These are phyloP conservation scores for Scopus umbretta DNA, from an alignment of 2,113 vertebrate species.

Conservation along the genomic window DNA sequence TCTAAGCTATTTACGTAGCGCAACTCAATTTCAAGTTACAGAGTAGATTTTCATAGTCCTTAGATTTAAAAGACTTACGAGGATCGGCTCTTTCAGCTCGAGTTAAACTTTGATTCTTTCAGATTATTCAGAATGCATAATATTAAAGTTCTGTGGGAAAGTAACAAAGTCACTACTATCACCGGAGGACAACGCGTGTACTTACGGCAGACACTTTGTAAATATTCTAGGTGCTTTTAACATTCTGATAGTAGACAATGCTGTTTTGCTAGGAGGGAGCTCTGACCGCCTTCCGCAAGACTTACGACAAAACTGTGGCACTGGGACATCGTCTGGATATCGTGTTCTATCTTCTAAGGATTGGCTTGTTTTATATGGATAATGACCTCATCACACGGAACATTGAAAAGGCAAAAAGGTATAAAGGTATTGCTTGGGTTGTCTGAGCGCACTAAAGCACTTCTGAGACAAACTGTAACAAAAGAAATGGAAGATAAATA, in stretches of 20 bases:
- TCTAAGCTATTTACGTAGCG: background rate
- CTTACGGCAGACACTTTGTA: background rate
- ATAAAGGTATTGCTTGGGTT: constrained; percentile 79
- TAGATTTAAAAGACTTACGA: background rate
- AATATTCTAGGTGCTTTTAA: background rate
- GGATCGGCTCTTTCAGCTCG: background rate
- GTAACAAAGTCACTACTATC: background rate
- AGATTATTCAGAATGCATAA: background rate
- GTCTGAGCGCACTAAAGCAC: background rate
- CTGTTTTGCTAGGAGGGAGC: constrained; percentile 83
- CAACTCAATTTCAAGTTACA: background rate
- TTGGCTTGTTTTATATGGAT: constrained; percentile 98
- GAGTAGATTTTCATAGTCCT: background rate
- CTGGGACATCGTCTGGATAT: constrained; percentile 95
- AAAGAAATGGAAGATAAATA: background rate
- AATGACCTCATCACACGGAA: constrained; percentile 97
- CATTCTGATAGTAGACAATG: background rate
- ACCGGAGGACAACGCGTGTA: rapidly evolving
- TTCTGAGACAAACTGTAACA: background rate
- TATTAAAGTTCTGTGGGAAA: background rate
- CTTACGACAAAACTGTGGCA: constrained; percentile 95
- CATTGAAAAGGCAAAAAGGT: constrained; percentile 98
- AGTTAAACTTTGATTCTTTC: background rate
- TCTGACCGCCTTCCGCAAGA: constrained; percentile 93
- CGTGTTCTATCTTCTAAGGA: constrained; percentile 95